These are phyloP conservation scores for Conistra vaccinii DNA, from an alignment of 2,888 invertebrate genomes.

Conservation along the genomic window DNA sequence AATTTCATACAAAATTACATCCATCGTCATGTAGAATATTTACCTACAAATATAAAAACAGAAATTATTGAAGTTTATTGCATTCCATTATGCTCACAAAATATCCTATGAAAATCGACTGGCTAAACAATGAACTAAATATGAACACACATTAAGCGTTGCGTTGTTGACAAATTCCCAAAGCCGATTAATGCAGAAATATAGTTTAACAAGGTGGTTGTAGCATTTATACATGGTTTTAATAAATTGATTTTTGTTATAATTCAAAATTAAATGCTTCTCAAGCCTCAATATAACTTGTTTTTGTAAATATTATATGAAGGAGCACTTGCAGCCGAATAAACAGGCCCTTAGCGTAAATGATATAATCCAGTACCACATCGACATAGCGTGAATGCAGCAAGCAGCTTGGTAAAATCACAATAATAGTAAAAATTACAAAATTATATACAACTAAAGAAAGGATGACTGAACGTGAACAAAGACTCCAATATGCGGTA, in stretches of 20 bases:
- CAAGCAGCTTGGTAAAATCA: conserved; percentile 69
- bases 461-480: conserved; percentile 73
- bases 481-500: conserved; percentile 69
- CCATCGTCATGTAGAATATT: conserved; percentile 57
- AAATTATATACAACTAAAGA: conserved; percentile 77
- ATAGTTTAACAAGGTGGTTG: conserved; percentile 6
- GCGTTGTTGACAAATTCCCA: conserved; percentile 43
- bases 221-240: conserved; percentile 25
- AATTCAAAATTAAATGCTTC: conserved; percentile 45
- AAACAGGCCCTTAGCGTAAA: conserved; percentile 47
- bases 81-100: conserved; percentile 58
- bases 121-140: conserved; percentile 42
- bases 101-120: conserved; percentile 53
- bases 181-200: conserved; percentile 46
- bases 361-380: conserved; percentile 47
- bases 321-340: conserved; percentile 49
- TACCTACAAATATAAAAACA: conserved; percentile 63
- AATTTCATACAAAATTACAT: conserved; percentile 63
- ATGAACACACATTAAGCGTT: conserved; percentile 36
- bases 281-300: conserved; percentile 49
- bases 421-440: conserved; percentile 73
- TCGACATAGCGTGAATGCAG: conserved; percentile 57
- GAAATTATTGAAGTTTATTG: conserved; percentile 60
- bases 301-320: conserved; percentile 51
- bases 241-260: conserved; percentile 36